Conservation (phyloP, 2,888 invertebrate genomes). For the Drosophila mettleri region DNA sequence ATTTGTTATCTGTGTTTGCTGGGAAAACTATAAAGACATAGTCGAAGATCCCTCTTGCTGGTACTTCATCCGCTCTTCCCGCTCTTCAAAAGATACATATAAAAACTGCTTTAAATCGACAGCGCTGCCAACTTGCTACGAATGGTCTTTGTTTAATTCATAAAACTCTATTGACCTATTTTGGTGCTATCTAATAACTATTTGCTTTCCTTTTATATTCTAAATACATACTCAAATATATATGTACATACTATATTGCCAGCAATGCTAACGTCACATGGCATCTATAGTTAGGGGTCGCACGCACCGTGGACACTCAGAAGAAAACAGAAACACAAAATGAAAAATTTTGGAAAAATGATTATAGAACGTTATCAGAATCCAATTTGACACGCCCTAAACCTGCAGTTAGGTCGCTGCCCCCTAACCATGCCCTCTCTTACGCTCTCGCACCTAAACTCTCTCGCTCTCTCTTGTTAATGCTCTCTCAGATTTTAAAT, state of each 20-base stretch:
- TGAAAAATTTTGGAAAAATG: slow-evolving; percentile 9
- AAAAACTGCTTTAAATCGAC: not conserved
- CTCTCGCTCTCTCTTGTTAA: slow-evolving; percentile 23
- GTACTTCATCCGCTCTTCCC: slow-evolving; percentile 18
- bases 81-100: not conserved
- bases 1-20: slow-evolving; percentile 7
- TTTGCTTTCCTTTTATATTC: not conserved
- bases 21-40: not conserved
- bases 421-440: slow-evolving; percentile 6
- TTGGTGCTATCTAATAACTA: not conserved
- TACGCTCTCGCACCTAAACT: slow-evolving; percentile 17
- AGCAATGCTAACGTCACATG: slow-evolving; percentile 19
- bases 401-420: slow-evolving; percentile 10
- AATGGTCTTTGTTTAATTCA: not conserved
- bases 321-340: not conserved
- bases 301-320: slow-evolving; percentile 2
- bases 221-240: not conserved
- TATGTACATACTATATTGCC: slow-evolving; percentile 13
- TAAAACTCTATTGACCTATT: not conserved
- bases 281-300: slow-evolving; percentile 12
- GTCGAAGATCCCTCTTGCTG: slow-evolving; percentile 39
- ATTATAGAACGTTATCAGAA: slow-evolving; percentile 31
- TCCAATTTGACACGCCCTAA: slow-evolving; percentile 41
- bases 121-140: slow-evolving; percentile 38
- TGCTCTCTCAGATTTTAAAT: slow-evolving; percentile 25